These are phyloP conservation scores for Drosophila pachea DNA, from an alignment of 1,140 invertebrate genomes.

Conservation along the genomic window DNA sequence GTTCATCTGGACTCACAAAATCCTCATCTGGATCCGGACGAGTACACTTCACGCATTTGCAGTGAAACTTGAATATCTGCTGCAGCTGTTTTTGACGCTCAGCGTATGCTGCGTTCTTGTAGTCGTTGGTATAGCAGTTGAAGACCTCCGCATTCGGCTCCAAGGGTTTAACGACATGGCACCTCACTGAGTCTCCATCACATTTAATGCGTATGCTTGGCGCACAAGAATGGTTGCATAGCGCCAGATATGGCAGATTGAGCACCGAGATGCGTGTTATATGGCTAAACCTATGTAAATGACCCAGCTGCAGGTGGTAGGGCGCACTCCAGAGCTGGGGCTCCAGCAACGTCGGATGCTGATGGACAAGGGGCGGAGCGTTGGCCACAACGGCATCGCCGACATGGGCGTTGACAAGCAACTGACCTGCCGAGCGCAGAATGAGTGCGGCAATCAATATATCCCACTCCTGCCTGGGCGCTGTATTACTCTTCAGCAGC, in stretches of 20 bases:
- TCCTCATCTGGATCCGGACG: conserved; percentile 40
- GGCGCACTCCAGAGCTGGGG: conserved; percentile 25
- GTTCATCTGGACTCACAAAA: conserved; percentile 43
- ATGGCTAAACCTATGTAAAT: conserved; percentile 44
- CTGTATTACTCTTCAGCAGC: not conserved
- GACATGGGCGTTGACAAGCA: conserved; percentile 63
- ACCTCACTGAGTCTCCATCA: conserved; percentile 47
- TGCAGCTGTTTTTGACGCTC: conserved; percentile 33
- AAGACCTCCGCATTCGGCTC: conserved; percentile 51
- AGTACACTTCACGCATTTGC: conserved; percentile 51
- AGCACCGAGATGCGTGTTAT: conserved; percentile 42
- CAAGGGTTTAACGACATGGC: conserved; percentile 34
- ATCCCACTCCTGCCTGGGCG: conserved; percentile 46
- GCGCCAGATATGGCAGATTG: conserved; percentile 65
- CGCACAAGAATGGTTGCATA: conserved; percentile 65
- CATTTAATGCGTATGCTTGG: conserved; percentile 48
- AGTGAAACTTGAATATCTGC: conserved; percentile 57
- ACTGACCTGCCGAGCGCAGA: conserved; percentile 54
- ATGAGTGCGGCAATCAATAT: conserved; percentile 50
- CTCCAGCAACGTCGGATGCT: conserved; percentile 46
- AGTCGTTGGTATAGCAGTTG: conserved; percentile 65
- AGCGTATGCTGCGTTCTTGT: conserved; percentile 16
- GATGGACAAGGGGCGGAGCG: not conserved
- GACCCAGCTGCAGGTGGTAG: conserved; percentile 41
- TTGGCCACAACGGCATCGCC: conserved; percentile 32